phyloP scores from a whole-genome alignment of 2,113 vertebrate genomes.

The Otocyon megalotis region DNA sequence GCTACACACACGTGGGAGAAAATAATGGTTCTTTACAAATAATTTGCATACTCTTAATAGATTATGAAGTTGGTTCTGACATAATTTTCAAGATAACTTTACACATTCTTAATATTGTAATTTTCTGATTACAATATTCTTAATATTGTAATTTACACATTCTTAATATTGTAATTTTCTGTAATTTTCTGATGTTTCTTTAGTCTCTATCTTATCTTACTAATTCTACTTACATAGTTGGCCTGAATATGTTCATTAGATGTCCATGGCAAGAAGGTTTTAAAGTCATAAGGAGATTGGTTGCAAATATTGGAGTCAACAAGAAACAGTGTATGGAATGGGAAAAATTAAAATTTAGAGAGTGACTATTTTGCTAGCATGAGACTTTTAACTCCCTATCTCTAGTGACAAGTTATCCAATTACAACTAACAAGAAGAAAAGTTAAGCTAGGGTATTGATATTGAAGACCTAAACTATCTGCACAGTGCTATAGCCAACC shows the following conservation, averaged over 20 bases:
- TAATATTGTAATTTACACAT: conserved; percentile 1
- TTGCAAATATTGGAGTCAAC: background rate
- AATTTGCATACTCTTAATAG: background rate
- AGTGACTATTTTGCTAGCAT: conserved; percentile 45
- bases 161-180: conserved; percentile 2
- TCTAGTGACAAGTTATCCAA: background rate
- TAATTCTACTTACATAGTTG: conserved; percentile 16
- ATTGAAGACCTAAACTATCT: background rate
- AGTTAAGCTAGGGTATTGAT: conserved; percentile 11
- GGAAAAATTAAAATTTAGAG: background rate
- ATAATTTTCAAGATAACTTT: conserved; percentile 41
- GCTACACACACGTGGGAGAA: background rate
- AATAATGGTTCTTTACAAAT: background rate
- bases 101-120: background rate
- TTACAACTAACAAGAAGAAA: background rate
- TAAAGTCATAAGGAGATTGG: conserved; percentile 27
- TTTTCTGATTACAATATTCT: background rate
- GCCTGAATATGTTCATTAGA: conserved; percentile 15
- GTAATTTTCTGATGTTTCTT: background rate
- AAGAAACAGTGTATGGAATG: background rate
- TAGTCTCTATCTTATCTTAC: conserved; percentile 22
- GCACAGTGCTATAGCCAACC: background rate
- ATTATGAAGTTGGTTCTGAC: background rate
- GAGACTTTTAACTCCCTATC: conserved; percentile 13
- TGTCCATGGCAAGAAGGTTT: background rate